Evolutionary conservation across 2,888 invertebrate species (phyloP).

Genomic region (Tachina grossa): DNA sequence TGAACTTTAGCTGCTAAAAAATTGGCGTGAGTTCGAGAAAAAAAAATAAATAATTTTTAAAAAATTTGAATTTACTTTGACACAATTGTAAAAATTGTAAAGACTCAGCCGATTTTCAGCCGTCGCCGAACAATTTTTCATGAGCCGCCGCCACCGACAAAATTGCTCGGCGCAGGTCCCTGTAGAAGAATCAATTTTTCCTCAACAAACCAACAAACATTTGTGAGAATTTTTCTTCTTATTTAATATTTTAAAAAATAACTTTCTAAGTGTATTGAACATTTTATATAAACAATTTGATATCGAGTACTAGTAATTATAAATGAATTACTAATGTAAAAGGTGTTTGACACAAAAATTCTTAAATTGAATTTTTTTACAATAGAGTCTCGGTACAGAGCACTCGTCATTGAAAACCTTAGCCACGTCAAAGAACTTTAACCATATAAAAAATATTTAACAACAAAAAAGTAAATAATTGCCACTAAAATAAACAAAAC

Average conservation of each 20-base stretch:
- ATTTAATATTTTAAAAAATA: slow-evolving; percentile 14
- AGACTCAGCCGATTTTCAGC: too few species aligned
- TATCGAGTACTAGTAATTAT: slow-evolving; percentile 5
- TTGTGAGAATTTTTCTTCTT: slow-evolving; percentile 13
- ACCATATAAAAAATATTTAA: slow-evolving; percentile 31
- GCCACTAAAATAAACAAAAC: slow-evolving; percentile 44
- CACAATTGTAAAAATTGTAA: too few species aligned
- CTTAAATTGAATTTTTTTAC: neutral
- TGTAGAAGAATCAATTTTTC: slow-evolving; percentile 67
- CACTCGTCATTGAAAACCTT: slow-evolving; percentile 20
- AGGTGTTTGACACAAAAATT: neutral
- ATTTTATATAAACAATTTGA: neutral
- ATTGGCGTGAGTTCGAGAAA: too few species aligned
- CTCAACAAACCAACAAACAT: slow-evolving; percentile 35
- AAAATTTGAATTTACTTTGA: too few species aligned
- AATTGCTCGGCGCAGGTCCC: too few species aligned
- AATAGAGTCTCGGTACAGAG: slow-evolving; percentile 5
- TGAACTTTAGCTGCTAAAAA: too few species aligned
- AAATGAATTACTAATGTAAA: neutral
- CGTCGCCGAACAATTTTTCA: too few species aligned
- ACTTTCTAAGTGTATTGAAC: neutral
- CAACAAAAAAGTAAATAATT: slow-evolving; percentile 26
- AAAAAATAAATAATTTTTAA: too few species aligned
- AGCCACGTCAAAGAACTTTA: slow-evolving; percentile 52
- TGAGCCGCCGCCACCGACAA: too few species aligned